phyloP scores from a whole-genome alignment of 2,888 invertebrate genomes.

The Ophonus ardosiacus region DNA sequence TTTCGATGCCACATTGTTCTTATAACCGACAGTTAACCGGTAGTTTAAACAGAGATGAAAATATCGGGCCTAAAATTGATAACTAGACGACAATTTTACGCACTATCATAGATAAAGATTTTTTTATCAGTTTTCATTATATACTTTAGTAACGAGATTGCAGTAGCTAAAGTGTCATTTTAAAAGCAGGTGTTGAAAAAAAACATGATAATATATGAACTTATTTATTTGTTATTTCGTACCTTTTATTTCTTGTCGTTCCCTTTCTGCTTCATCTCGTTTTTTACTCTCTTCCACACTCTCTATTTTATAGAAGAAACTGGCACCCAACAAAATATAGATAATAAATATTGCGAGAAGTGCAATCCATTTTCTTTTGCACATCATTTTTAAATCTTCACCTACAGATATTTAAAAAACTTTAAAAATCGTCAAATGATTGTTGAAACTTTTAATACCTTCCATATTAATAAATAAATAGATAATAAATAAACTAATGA shows the following conservation, averaged over 20 bases:
- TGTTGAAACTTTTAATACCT: neutral
- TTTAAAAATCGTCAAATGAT: neutral
- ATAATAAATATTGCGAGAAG: slow-evolving; percentile 86
- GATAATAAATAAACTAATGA: neutral
- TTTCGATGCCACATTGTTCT: too few relatives aligned
- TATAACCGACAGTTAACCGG: too few relatives aligned
- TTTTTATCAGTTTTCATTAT: too few relatives aligned
- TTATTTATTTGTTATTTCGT: slow-evolving; percentile 71
- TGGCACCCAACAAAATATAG: slow-evolving; percentile 89
- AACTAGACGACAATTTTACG: too few relatives aligned
- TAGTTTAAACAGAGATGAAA: too few relatives aligned
- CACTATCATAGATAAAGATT: too few relatives aligned
- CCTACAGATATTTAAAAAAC: slow-evolving; percentile 12
- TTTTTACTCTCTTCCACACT: slow-evolving; percentile 83
- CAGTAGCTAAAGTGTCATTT: too few relatives aligned
- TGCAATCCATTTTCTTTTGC: slow-evolving; percentile 88
- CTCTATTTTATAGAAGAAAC: slow-evolving; percentile 90
- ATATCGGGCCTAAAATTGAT: too few relatives aligned
- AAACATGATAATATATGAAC: too few relatives aligned
- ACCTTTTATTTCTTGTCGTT: slow-evolving; percentile 85
- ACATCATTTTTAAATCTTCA: slow-evolving; percentile 82
- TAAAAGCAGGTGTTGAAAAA: too few relatives aligned
- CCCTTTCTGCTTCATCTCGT: slow-evolving; percentile 77
- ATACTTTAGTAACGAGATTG: too few relatives aligned
- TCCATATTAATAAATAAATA: slow-evolving; percentile 1